A percentile compares a stretch with the other conserved stretches of the same genome.
These are phyloP conservation scores for Gymnosoma rotundatum DNA, from an alignment of 2,888 invertebrate species.

Conservation along the genomic window DNA sequence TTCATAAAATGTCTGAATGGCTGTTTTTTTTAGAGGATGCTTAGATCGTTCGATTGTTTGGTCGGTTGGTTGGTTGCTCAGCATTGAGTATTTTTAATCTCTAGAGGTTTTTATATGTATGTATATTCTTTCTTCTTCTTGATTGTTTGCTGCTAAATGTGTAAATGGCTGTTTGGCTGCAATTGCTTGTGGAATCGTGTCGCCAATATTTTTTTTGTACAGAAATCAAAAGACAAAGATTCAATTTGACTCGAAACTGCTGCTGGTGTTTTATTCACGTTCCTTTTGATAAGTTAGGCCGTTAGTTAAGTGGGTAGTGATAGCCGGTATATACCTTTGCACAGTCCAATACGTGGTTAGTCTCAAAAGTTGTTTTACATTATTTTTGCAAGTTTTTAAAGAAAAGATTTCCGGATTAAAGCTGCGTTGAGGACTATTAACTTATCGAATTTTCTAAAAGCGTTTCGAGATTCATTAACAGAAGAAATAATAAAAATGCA, in stretches of 20 bases:
- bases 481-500: too few species aligned
- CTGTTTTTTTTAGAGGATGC: constrained; percentile 11
- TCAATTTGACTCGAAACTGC: constrained; percentile 70
- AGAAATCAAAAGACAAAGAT: constrained; percentile 69
- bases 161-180: constrained; percentile 23
- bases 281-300: constrained; percentile 39
- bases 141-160: background rate
- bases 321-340: constrained; percentile 2
- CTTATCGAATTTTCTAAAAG: too few species aligned
- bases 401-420: background rate
- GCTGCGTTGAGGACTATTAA: too few species aligned
- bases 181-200: constrained; percentile 71
- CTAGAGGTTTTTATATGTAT: constrained; percentile 40
- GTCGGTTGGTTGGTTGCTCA: background rate
- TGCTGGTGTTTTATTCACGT: constrained; percentile 65
- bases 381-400: background rate
- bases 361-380: background rate
- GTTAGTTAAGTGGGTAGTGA: constrained; percentile 67
- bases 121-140: constrained; percentile 1
- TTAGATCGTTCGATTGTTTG: constrained; percentile 1
- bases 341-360: background rate
- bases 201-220: constrained; percentile 71
- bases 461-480: too few species aligned
- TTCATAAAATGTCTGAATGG: constrained; percentile 16
- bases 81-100: constrained; percentile 24